Percentiles rank a stretch among this genome's conserved stretches.
Conservation (phyloP, 1,140 invertebrate species). For the Tetramorium parvispinum region DNA sequence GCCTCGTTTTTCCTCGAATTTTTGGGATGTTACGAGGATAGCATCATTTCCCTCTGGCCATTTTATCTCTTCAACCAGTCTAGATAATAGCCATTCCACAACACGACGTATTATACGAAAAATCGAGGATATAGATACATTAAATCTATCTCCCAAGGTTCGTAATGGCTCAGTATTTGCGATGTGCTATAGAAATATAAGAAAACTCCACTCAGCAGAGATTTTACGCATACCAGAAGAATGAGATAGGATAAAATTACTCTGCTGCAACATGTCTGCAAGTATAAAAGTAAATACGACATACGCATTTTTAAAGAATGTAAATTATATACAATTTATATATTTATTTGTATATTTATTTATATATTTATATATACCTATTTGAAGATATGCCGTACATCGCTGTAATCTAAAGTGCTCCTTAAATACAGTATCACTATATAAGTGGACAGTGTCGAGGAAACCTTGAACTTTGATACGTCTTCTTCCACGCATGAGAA, state of each 20-base stretch:
- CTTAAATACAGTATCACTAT: conserved; percentile 1
- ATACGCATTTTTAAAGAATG: neutral
- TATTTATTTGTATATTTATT: too few relatives aligned
- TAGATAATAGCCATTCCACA: neutral
- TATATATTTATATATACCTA: neutral
- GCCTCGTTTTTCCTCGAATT: neutral
- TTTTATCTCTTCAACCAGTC: neutral
- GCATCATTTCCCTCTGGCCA: neutral
- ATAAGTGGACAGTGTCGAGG: neutral
- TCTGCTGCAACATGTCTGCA: neutral
- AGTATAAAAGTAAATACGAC: neutral
- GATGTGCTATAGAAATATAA: neutral
- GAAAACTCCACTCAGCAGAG: conserved; percentile 1
- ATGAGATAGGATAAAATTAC: neutral
- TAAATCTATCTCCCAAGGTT: conserved; percentile 4
- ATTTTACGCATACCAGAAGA: conserved; percentile 12
- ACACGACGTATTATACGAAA: conserved; percentile 1
- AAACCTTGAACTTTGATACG: neutral
- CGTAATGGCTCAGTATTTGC: conserved; percentile 6
- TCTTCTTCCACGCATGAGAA: neutral
- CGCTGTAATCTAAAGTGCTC: neutral
- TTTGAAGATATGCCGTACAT: neutral
- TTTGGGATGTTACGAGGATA: neutral
- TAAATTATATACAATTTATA: neutral
- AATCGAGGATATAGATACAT: neutral